Evolutionary conservation across 2,113 vertebrate genomes (phyloP).

Genomic region (Pycnonotus jocosus): DNA sequence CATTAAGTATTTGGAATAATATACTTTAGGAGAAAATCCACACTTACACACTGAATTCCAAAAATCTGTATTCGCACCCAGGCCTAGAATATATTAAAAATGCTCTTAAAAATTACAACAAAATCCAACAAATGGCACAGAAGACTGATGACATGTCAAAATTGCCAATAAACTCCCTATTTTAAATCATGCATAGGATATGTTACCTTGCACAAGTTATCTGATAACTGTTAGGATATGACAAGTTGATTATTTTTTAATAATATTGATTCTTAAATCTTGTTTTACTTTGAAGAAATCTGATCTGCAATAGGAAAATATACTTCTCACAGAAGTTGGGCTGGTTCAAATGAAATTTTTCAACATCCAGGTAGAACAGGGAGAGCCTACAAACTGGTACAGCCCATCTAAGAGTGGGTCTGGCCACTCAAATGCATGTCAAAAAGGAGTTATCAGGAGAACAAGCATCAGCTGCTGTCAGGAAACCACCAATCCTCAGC

Average conservation of each 20-base stretch:
- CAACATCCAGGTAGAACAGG: background rate
- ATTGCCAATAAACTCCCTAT: background rate
- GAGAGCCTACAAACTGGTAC: background rate
- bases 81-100: background rate
- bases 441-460: background rate
- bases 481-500: background rate
- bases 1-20: background rate
- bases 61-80: background rate
- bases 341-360: background rate
- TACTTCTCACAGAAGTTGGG: background rate
- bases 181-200: background rate
- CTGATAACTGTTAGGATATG: background rate
- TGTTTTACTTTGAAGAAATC: background rate
- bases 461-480: background rate
- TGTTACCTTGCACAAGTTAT: background rate
- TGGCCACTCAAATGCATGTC: fast-evolving
- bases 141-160: background rate
- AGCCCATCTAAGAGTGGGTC: background rate
- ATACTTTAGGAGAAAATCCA: background rate
- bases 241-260: background rate
- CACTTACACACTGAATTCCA: background rate
- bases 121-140: background rate
- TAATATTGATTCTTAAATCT: background rate
- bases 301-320: background rate
- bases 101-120: background rate